Base-by-base conservation (phyloP, 2,797 vertebrate genomes). In the Pseudochaenichthys georgianus region DNA sequence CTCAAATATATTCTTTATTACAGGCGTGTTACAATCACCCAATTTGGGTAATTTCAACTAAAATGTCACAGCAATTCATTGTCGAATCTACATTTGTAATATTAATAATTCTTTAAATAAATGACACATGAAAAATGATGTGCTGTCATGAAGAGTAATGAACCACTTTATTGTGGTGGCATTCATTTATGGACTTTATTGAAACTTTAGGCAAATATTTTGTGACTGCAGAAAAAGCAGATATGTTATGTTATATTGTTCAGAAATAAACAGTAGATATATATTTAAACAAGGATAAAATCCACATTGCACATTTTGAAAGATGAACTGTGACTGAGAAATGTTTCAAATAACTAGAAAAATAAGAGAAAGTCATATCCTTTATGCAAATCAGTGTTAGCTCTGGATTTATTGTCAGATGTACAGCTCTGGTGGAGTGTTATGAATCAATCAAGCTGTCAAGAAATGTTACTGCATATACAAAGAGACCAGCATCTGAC, bases 391-490 rank as follows among this genome's bases (percentile, higher is more conserved):
- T 82, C 38, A 13, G 52, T 28, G 45, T 75, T 74, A 59, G 54
- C 70, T 50, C 43, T 65, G 42, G 31, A 59, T 74, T 72, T 46
- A 75, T 55, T 75, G 60, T 81, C 50, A 73, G 78, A 88, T 79
- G 51, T 61, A 41, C 53, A 59, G 54, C 70, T 43, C 21, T 45
- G 73, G 64, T 17, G 51, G 51, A 64, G 34, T 46, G 21, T 60
- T 66, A 85, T 88, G 66, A 90, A 83, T 83, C 75, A 81, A 78
- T 87, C 77, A 84, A 77, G 41, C n/a, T 72, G 67, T 59, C 77
- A 74, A 48, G 28, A 71, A 88, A 80, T 75, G 62, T 61, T 45
- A 31, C 73, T 41, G 53, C 66, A 60, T 47, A 54, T 2, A 38
- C 34, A 67, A 70, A 58, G 63, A 48, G 34, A 76, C 52, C 10